Evolutionary conservation across 92 coral and sea anemone species (phyloP), one percentile per base, ranked within the genome.

Genomic region (Hydrozoanthus gracilis): DNA sequence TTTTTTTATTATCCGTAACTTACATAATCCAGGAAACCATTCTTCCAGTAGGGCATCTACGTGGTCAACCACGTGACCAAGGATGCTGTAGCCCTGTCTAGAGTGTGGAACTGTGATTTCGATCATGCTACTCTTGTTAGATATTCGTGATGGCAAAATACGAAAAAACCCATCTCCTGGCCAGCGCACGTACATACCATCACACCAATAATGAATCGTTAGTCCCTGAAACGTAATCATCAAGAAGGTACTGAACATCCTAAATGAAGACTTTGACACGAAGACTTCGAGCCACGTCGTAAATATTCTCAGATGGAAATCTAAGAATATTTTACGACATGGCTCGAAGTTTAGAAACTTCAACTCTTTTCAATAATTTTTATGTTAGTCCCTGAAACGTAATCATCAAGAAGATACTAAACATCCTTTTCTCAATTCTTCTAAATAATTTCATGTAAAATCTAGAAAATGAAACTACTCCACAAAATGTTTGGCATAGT

Each of bases 11-110:
- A 11, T 4, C 6, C 51, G 3, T 46, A 12, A 96, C 99, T 95
- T 91, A 97, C 99, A 77, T 58, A 97, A 86, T 74, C 82, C 90
- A 44, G 99, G 97, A 76, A 93, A 97, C 98, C 98, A 97, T 35
- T 97, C 99, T 60, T 93, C 95, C 45, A 97, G 87, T 47, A 97
- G 89, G 4, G 93, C 83, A 78, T 97, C 99, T 80, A 97, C 89
- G 87, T 97, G 99, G 80, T 97, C 96, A 64, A 93, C 96, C 89
- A 97, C 90, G 82, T 83, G 87, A 49, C 93, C 91, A 70, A 97
- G 95, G 45, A 97, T 86, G 69, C 88, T 83, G 72, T 86, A 89
- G 20, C 99, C 99, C 56, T 87, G 76, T 16, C 64, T 87, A 69
- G 89, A 92, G 66, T 77, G 78, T 10, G 99, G 98, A 17, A 95